Evolutionary conservation across 64 coral and sea anemone species (phyloP), one percentile per base, ranked within the genome.

Genomic region (Pocillopora verrucosa): DNA sequence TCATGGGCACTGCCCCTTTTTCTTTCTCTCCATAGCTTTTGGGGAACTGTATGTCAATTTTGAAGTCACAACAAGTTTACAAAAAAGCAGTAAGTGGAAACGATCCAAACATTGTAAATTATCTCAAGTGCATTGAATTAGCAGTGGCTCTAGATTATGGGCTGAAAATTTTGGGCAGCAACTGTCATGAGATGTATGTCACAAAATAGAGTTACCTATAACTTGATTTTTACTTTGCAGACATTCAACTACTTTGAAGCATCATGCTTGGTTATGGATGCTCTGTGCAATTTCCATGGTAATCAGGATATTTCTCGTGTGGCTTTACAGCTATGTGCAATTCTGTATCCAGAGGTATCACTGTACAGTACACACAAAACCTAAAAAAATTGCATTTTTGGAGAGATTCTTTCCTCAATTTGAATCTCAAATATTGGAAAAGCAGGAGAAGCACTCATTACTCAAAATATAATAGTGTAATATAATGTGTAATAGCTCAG

Each of bases 31-130:
- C n/a, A 80, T 60, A 96, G 94, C 36, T 96, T 41, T 65, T 93
- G 59, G 90, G 91, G 34, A 96, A 93, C 65, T 96, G 94, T 85
- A 56, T 96, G 0, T 84, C 93, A 16, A 96, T 96, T 74, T 57
- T 96, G 83, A 91, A 96, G 14, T 90, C 91, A 61, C 80, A 45
- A 11, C 91, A 76, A 25, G 89, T 96, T 81, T 37, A 90, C 10
- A 96, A 79, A 88, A 89, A 90, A n/a, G 94, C 82, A 16, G 94
- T 96, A 90, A 96, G 94, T 88, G 16, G 17, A 65, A 45, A 45
- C 41, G 6, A 45, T 2, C 6, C 2, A 45, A 45, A 3, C 6
- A 45, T 45, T 45, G 6, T 45, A 3, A 45, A 45, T 45, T 45
- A n/a, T n/a, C n/a, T n/a, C n/a, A n/a, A n/a, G n/a, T n/a, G n/a